Base-by-base conservation (phyloP, 2,797 vertebrate species). In the Eleutherodactylus coqui region DNA sequence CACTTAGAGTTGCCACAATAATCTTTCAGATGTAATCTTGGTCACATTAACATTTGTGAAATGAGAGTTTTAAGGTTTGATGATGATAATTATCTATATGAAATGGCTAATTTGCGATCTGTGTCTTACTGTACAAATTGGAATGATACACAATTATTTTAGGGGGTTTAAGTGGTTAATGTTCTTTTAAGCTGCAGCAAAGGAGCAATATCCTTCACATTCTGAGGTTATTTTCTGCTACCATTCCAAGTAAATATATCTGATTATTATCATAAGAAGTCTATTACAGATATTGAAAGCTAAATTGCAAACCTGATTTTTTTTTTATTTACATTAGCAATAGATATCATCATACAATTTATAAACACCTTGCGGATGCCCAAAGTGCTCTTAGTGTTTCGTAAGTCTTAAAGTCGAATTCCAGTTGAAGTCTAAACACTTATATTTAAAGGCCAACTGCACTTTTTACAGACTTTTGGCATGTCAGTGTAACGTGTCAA, bases 221-320 rank as follows among this genome's bases (percentile, higher is more conserved):
- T 34, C 38, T 55, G 21, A 78, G 53, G 58, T 60, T 41, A 9
- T n/a, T 41, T 78, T 60, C 21, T 60, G 76, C 60, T 78, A 41
- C 11, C 5, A 38, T 55, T 38, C 27, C 32, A 53, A 24, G 75
- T 55, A 24, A 77, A 53, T 77, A 53, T 77, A 53, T 77, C 53
- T 41, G 53, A 78, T 58, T 77, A 41, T 27, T n/a, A 27, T 16
- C 51, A n/a, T 41, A 58, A 36, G 27, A 51, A 76, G 32, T 76
- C 14, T 75, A 32, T 51, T 34, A 49, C 19, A 53, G 49, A 53
- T 36, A 77, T 55, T 53, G 75, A 77, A 77, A 53, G 49, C 16
- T 13, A 55, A 77, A 78, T 55, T 77, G 29, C 32, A 77, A 21
- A 32, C 75, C 47, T 34, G 45, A n/a, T 51, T 75, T 47, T 75